Base-by-base conservation (phyloP, 2,113 vertebrate genomes). In the Deroptyus accipitrinus region DNA sequence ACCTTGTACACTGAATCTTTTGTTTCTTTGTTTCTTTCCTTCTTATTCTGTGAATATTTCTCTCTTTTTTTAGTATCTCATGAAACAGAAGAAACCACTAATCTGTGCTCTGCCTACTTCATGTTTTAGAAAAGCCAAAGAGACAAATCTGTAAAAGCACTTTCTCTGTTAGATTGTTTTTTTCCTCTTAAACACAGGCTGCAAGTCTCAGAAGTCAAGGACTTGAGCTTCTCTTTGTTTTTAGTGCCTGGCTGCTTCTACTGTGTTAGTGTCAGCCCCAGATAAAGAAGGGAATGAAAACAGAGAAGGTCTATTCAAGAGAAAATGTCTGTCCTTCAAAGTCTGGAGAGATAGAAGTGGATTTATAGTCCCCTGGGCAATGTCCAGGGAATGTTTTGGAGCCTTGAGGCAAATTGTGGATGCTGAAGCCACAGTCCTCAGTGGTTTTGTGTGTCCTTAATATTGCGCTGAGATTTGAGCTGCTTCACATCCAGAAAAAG, bases 281-380 rank as follows among this genome's bases (percentile, higher is more conserved):
- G 85, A 90, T 95, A 97, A 97, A 94, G 90, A 96, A 86, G 42
- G 52, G 90, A 95, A 95, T 70, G 88, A 96, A 96, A 96, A 95
- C 81, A 96, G 81, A 96, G 92, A 83, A 89, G 72, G 84, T 93
- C 92, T 95, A 76, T 94, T 94, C 92, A 93, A 95, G 82, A 95
- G 87, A 94, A 96, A 93, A 81, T 27, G 74, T 64, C 73, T 84
- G 93, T 93, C 95, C 94, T 96, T 96, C 94, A 91, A 88, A 88
- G 92, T 70, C 68, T 88, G 75, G 59, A 83, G 86, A 91, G 96
- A 96, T 51, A 92, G 83, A 86, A 95, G 44, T 55, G n/a, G 55
- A 93, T 94, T 92, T 93, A 86, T 94, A 25, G 23, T 89, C 87
- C 91, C 77, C 74, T 82, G 84, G 69, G 96, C 57, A 97, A 74